Conservation (phyloP, 2,797 vertebrate genomes). For the Chaetodon trifasciatus region DNA sequence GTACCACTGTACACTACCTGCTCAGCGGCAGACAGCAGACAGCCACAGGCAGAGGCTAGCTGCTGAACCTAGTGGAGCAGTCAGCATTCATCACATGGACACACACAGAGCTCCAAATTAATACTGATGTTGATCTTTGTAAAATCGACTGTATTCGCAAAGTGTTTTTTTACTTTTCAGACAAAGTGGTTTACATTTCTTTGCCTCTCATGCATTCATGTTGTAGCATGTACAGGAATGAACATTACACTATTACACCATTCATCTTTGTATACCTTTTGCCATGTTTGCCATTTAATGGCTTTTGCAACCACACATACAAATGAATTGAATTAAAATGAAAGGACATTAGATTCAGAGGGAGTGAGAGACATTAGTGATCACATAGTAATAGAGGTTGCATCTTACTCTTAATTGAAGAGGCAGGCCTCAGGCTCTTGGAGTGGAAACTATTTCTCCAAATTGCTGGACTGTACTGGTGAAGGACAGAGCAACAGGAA, state of each 20-base stretch:
- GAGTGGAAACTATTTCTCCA: constrained; percentile 84
- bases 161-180: no score
- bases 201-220: neutral
- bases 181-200: no score
- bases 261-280: neutral
- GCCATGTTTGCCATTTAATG: neutral
- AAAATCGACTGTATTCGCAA: neutral
- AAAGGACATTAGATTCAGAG: neutral
- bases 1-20: no score
- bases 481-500: constrained; percentile 10
- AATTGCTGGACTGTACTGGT: constrained; percentile 82
- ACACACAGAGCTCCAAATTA: neutral
- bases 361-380: neutral
- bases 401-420: constrained; percentile 87
- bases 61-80: neutral
- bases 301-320: neutral
- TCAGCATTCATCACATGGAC: neutral
- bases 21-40: no score
- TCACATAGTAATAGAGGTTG: neutral
- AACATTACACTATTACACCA: neutral
- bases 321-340: neutral
- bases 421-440: constrained; percentile 85
- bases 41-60: neutral
- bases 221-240: neutral
- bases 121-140: neutral